Evolutionary conservation across 1,140 invertebrate species (phyloP).

Genomic region (Ruditapes philippinarum): DNA sequence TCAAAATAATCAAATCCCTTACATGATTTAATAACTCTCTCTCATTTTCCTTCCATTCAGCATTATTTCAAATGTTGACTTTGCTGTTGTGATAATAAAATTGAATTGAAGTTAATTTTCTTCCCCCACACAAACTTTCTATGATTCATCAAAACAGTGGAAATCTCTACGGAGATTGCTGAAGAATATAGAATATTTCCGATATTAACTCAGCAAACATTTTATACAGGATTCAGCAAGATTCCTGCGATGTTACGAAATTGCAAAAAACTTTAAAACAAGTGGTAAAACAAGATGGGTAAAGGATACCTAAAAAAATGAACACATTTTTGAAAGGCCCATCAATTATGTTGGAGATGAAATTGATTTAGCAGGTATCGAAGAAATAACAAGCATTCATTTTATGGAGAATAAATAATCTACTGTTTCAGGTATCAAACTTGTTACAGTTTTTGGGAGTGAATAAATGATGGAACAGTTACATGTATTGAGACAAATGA

Average conservation of each 20-base stretch:
- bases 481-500: too few species aligned
- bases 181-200: background rate
- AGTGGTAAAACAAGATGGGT: too few species aligned
- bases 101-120: background rate
- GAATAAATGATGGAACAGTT: too few species aligned
- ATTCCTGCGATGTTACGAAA: background rate
- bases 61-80: too few species aligned
- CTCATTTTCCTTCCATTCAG: too few species aligned
- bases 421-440: too few species aligned
- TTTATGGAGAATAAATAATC: background rate
- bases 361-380: background rate
- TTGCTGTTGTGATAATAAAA: background rate
- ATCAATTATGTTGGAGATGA: constrained; percentile 4
- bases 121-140: background rate
- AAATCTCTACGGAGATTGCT: background rate
- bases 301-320: too few species aligned
- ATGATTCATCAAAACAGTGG: background rate
- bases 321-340: background rate
- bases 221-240: background rate
- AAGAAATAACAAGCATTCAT: background rate
- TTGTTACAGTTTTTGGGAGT: too few species aligned
- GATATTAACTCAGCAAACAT: too few species aligned
- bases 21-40: too few species aligned
- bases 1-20: too few species aligned
- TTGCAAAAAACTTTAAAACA: background rate